Conservation (phyloP, 2,113 vertebrate genomes). For the Asarcornis scutulata region DNA sequence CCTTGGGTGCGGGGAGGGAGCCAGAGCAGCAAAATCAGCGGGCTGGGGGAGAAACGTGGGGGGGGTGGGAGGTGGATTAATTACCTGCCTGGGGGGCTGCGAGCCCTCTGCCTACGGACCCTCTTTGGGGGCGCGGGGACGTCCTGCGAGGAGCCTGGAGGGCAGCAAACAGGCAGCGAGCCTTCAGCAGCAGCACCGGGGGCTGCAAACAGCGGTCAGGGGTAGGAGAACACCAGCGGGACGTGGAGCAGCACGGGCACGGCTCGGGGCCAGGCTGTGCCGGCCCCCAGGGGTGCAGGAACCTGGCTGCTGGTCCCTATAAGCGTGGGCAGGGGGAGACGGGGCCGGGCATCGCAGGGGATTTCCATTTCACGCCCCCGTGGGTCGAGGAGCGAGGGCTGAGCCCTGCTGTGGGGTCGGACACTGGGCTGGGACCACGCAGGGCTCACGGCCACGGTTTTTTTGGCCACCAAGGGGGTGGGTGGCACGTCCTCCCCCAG, state of each 20-base stretch:
- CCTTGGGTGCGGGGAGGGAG: background rate
- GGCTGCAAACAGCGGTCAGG: too few relatives aligned
- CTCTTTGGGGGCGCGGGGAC: rapidly evolving
- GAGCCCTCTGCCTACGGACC: background rate
- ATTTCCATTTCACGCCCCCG: too few relatives aligned
- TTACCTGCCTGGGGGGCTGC: background rate
- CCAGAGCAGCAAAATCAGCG: rapidly evolving
- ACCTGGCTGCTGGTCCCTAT: too few relatives aligned
- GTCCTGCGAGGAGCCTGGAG: background rate
- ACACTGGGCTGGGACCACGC: rapidly evolving
- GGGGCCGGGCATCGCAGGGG: too few relatives aligned
- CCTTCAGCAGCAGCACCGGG: background rate
- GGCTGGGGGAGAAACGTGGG: rapidly evolving
- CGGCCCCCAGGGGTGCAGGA: background rate
- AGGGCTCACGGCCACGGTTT: rapidly evolving
- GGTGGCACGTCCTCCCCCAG: rapidly evolving
- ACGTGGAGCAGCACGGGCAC: too few relatives aligned
- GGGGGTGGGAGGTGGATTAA: rapidly evolving
- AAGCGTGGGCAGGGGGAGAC: background rate
- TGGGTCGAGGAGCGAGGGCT: too few relatives aligned
- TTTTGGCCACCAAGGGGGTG: background rate
- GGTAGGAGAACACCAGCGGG: background rate
- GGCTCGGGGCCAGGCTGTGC: background rate
- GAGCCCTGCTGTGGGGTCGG: too few relatives aligned
- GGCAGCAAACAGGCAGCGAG: background rate